Percentiles rank a stretch among this genome's conserved stretches.
These are phyloP conservation scores for Scytalopus superciliaris DNA, from an alignment of 2,113 vertebrate genomes.

Conservation along the genomic window DNA sequence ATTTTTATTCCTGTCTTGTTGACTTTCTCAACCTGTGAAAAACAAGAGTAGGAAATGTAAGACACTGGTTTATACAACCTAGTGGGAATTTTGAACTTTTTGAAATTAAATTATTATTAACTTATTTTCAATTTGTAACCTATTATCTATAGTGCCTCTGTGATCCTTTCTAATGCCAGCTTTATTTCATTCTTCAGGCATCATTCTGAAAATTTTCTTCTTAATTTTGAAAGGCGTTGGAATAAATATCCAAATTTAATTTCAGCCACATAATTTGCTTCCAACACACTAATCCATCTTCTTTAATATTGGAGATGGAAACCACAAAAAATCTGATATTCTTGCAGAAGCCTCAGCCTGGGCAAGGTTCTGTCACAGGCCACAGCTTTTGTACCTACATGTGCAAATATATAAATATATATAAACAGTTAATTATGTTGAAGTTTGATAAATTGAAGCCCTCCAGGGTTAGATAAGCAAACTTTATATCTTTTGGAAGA, in stretches of 20 bases:
- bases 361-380: background rate
- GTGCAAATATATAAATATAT: background rate
- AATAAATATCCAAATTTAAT: background rate
- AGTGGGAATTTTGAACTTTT: background rate
- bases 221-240: background rate
- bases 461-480: conserved; percentile 48
- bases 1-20: background rate
- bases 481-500: conserved; percentile 36
- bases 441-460: conserved; percentile 35
- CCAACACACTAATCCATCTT: background rate
- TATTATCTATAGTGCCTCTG: background rate
- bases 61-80: background rate
- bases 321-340: conserved; percentile 4
- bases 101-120: background rate
- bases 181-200: background rate
- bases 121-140: background rate
- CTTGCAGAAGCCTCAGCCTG: background rate
- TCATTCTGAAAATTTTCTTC: background rate
- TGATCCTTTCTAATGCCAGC: background rate
- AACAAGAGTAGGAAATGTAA: background rate
- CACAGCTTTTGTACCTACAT: conserved; percentile 8
- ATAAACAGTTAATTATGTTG: conserved; percentile 45
- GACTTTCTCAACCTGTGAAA: background rate
- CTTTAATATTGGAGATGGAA: background rate
- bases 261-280: background rate